A percentile compares a stretch with the other conserved stretches of the same genome.
Conservation (phyloP, 2,888 invertebrate species). For the Brachyptera putata region DNA sequence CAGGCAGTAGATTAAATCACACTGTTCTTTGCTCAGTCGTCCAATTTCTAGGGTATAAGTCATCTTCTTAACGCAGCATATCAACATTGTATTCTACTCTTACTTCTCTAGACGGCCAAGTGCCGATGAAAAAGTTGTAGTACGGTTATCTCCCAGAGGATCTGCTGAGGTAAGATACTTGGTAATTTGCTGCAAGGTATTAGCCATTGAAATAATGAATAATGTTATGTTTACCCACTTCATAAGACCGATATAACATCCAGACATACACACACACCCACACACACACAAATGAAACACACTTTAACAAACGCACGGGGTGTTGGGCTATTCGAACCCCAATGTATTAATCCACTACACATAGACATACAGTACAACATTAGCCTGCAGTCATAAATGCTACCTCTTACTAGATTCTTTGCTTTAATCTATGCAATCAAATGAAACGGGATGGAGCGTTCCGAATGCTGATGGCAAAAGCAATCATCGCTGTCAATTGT, state of each 20-base stretch:
- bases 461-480: no score
- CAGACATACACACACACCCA: conserved; percentile 22
- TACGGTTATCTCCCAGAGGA: conserved; percentile 32
- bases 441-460: no score
- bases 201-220: conserved; percentile 33
- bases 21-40: conserved; percentile 19
- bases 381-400: background rate
- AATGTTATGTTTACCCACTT: conserved; percentile 31
- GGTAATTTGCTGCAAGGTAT: conserved; percentile 34
- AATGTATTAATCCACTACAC: background rate
- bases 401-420: background rate
- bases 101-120: conserved; percentile 37
- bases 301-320: conserved; percentile 11
- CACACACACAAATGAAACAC: conserved; percentile 17
- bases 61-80: conserved; percentile 33
- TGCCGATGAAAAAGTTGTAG: conserved; percentile 36
- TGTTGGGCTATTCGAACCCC: conserved; percentile 12
- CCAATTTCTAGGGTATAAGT: conserved; percentile 27
- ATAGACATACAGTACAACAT: background rate
- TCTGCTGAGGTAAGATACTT: conserved; percentile 34
- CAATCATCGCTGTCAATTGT: no score
- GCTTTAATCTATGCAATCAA: background rate
- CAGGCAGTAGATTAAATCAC: background rate
- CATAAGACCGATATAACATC: conserved; percentile 19
- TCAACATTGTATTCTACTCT: conserved; percentile 35